phyloP scores from a whole-genome alignment of 2,888 invertebrate species.

The Autographa pulchrina region DNA sequence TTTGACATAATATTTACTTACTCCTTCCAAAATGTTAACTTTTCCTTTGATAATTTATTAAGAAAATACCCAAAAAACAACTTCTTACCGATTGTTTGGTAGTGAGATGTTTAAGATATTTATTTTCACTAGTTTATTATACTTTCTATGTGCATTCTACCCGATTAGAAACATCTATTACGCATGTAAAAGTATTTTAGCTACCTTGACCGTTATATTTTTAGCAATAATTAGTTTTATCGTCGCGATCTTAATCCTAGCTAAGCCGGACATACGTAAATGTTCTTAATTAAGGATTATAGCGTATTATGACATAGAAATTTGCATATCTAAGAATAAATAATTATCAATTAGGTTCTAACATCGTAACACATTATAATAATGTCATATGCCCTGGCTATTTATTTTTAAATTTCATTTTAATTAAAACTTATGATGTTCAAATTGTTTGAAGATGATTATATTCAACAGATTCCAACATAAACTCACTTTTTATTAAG shows the following conservation, averaged over 20 bases:
- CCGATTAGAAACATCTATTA: neutral
- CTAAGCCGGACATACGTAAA: slow-evolving; percentile 34
- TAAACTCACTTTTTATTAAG: slow-evolving; percentile 24
- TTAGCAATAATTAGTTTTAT: slow-evolving; percentile 16
- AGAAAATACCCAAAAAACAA: no score
- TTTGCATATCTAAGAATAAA: neutral
- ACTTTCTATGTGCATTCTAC: neutral
- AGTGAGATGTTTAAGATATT: no score
- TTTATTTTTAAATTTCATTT: neutral
- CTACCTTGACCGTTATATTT: slow-evolving; percentile 18
- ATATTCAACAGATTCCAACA: neutral
- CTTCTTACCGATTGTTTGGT: no score
- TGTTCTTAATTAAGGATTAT: slow-evolving; percentile 26
- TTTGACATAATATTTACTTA: no score
- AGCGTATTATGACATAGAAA: neutral
- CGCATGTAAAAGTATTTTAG: neutral
- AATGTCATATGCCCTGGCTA: neutral
- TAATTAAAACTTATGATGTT: neutral
- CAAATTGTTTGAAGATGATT: neutral
- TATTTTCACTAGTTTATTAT: neutral
- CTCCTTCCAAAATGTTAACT: no score
- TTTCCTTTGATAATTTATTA: no score
- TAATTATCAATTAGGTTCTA: no score
- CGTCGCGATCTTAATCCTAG: slow-evolving; percentile 25
- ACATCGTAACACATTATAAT: neutral